Base-by-base conservation (phyloP, 2,888 invertebrate genomes). In the Tridacna crocea region DNA sequence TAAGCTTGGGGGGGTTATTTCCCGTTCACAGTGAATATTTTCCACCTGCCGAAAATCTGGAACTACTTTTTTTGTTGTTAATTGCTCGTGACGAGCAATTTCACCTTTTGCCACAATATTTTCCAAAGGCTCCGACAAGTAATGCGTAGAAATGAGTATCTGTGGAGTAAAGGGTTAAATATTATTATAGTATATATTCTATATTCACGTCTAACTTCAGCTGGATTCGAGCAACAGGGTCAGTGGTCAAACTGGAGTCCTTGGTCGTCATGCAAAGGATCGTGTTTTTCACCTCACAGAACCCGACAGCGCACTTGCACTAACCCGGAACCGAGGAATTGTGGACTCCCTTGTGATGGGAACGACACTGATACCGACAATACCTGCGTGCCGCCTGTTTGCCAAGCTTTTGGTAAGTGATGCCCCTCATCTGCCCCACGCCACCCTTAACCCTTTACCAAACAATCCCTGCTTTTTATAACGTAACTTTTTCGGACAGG, bases 261-360 rank as follows among this genome's bases (percentile, higher is more conserved):
- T 4, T 68, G 68, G 68, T 68, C 68, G 19, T 17, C 6, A 15
- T 68, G 68, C n/a, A 17, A 10, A 0, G 47, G 68, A 22, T 22
- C 19, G 27, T 68, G 68, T 22, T 17, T 27, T 17, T 11, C 11
- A 19, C 6, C 46, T n/a, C 36, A n/a, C 47, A 17, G 68, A 46
- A 17, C 24, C 27, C 15, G 68, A 47, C 10, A 36, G 13, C 26
- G 68, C 12, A 68, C 24, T n/a, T 68, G 68, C 36, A 68, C 68
- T 0, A 68, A 68, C 47, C 68, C 68, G 17, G 68, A 47, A 68
- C 68, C 68, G 2, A 68, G 46, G 27, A 68, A 68, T 47, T 68
- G 68, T n/a, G 68, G 68, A 8, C 15, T 46, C 13, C 12, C 68
- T 0, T 68, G 68, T 46, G 68, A n/a, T 19, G 68, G 68, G 10